Conservation (phyloP, 23 tunicate species). For the Oikopleura dioica region DNA sequence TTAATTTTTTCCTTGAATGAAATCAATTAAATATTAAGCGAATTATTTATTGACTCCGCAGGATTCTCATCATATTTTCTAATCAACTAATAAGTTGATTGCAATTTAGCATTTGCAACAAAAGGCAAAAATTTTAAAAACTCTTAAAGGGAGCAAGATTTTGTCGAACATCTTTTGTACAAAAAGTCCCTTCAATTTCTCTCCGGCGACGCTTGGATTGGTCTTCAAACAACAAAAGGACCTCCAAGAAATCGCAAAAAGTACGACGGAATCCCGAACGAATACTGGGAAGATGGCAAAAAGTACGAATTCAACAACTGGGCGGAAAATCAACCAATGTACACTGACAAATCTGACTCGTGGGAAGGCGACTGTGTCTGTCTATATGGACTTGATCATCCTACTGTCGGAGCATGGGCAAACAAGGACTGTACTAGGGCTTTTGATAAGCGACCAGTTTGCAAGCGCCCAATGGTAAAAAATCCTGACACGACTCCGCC, state of each 20-base stretch:
- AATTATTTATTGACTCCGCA: too few relatives aligned
- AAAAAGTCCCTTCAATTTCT: neutral
- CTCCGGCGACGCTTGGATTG: conserved; percentile 2
- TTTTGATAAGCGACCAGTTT: neutral
- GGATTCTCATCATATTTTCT: too few relatives aligned
- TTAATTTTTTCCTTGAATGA: too few relatives aligned
- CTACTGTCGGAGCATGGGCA: neutral
- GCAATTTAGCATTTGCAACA: too few relatives aligned
- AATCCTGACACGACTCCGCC: neutral
- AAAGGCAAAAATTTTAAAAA: too few relatives aligned
- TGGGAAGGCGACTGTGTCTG: conserved; percentile 7
- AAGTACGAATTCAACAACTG: neutral
- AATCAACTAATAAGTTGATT: too few relatives aligned
- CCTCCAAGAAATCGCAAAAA: neutral
- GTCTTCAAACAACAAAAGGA: neutral
- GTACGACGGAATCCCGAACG: neutral
- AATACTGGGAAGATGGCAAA: neutral
- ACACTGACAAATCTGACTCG: neutral
- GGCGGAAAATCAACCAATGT: neutral
- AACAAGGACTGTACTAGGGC: neutral
- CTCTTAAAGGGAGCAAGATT: neutral
- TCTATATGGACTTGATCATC: neutral
- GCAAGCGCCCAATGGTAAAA: neutral
- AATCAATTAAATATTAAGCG: too few relatives aligned
- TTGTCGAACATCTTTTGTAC: conserved; percentile 7